phyloP scores from a whole-genome alignment of 2,797 vertebrate species.

The Rhinichthys osculus region DNA sequence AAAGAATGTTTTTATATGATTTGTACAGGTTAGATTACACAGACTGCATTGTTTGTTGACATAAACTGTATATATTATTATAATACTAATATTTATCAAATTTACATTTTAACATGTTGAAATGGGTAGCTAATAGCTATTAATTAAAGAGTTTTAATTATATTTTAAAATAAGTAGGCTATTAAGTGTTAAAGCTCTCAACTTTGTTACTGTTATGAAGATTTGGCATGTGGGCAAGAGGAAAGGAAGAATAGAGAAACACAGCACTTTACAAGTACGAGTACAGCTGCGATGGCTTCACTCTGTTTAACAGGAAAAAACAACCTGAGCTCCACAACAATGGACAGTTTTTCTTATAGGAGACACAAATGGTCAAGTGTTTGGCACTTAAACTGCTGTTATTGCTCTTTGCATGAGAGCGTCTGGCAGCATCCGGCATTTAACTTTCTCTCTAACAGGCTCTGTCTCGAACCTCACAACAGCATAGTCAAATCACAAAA shows the following conservation, averaged over 20 bases:
- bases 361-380: constrained; percentile 52
- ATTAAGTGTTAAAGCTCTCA: not conserved
- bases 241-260: constrained; percentile 56
- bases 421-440: constrained; percentile 10
- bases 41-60: not conserved
- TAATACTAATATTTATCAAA: no score
- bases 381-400: constrained; percentile 43
- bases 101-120: not conserved
- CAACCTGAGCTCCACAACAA: constrained; percentile 77
- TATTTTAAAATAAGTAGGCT: not conserved
- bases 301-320: constrained; percentile 75
- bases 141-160: not conserved
- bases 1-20: not conserved
- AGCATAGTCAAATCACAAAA: constrained; percentile 1
- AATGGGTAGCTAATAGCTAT: not conserved
- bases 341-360: constrained; percentile 61
- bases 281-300: constrained; percentile 67
- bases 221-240: constrained; percentile 35
- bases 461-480: not conserved
- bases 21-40: not conserved
- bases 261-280: constrained; percentile 49
- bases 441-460: not conserved
- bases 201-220: not conserved
- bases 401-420: constrained; percentile 19
- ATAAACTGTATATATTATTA: not conserved